These are phyloP conservation scores for Limnephilus marmoratus DNA, from an alignment of 2,888 invertebrate genomes.

Conservation along the genomic window DNA sequence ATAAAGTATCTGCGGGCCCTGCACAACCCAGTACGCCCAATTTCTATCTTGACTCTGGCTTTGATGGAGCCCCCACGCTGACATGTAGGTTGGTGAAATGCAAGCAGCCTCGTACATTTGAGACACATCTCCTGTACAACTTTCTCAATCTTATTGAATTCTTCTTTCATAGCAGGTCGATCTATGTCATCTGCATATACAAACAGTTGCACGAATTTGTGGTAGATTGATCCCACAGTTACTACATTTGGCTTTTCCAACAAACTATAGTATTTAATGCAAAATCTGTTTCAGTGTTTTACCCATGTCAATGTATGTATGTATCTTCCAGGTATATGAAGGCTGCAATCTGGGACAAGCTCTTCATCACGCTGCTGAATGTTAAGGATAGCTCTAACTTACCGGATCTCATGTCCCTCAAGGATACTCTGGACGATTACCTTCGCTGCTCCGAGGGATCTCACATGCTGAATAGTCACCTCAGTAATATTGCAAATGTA, in stretches of 20 bases:
- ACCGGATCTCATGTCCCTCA: conserved; percentile 83
- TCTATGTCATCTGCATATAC: not conserved
- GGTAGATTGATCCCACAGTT: not conserved
- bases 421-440: conserved; percentile 73
- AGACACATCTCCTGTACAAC: not conserved
- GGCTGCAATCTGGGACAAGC: conserved; percentile 85
- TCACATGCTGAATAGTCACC: conserved; percentile 72
- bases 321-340: conserved; percentile 81
- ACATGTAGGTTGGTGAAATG: fast-evolving
- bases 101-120: not conserved
- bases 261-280: too few species aligned
- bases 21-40: too few species aligned
- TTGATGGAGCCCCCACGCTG: too few species aligned
- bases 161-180: not conserved
- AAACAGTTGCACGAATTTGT: not conserved
- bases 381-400: conserved; percentile 86
- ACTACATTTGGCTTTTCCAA: not conserved
- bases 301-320: not conserved
- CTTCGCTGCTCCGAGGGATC: conserved; percentile 69
- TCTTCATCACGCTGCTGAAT: conserved; percentile 90
- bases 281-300: not conserved
- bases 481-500: conserved; percentile 76
- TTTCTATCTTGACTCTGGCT: too few species aligned
- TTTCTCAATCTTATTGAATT: not conserved
- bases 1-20: too few species aligned